Percentiles rank a stretch among this genome's conserved stretches.
phyloP scores from a whole-genome alignment of 2,113 vertebrate genomes.

The Porphyrio hochstetteri region DNA sequence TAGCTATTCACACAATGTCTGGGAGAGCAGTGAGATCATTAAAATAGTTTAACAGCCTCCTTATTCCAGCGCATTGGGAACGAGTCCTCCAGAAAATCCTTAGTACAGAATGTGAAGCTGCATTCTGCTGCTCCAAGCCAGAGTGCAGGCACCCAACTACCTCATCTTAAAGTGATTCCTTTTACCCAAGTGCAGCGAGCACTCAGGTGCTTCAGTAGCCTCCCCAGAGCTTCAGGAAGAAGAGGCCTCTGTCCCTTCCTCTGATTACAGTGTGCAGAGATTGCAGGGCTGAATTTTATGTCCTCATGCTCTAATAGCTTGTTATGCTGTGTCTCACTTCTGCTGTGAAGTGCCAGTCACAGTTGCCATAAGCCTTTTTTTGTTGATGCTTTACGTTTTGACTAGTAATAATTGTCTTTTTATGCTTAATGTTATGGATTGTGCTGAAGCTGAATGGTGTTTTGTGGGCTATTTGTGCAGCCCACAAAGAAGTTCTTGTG shows the following conservation, averaged over 20 bases:
- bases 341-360: constrained; percentile 18
- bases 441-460: constrained; percentile 39
- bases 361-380: not conserved
- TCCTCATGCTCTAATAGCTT: not conserved
- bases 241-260: not conserved
- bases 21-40: not conserved
- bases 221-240: not conserved
- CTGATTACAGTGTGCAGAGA: not conserved
- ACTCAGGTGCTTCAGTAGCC: not conserved
- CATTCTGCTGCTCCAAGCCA: not conserved
- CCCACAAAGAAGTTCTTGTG: constrained; percentile 68
- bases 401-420: constrained; percentile 42
- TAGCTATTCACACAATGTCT: not conserved
- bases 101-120: rapidly evolving
- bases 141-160: not conserved
- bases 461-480: constrained; percentile 58
- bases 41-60: not conserved
- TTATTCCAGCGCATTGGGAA: not conserved
- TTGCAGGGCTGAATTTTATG: not conserved
- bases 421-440: not conserved
- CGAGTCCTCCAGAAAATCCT: not conserved
- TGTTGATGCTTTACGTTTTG: not conserved
- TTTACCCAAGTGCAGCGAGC: not conserved
- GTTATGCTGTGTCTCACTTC: constrained; percentile 2
- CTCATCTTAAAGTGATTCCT: not conserved